A percentile compares a stretch with the other conserved stretches of the same genome.
Evolutionary conservation across 1,140 invertebrate genomes (phyloP).

Genomic region (Cotesia typhae): DNA sequence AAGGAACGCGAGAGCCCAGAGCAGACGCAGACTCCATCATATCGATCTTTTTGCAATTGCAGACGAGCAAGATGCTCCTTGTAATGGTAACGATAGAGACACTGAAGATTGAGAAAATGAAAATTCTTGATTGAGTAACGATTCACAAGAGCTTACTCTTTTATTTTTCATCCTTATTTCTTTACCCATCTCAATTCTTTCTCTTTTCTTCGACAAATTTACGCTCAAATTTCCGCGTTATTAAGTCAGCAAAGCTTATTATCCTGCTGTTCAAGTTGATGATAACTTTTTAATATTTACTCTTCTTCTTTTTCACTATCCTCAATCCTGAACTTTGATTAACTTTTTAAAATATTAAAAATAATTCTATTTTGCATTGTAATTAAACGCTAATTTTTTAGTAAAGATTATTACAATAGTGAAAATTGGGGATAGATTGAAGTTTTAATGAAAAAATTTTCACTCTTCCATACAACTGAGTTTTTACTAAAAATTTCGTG

Average conservation of each 20-base stretch:
- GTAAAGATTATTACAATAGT: too few species aligned
- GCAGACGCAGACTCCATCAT: constrained; percentile 64
- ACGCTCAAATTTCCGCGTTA: constrained; percentile 1
- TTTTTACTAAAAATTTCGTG: too few species aligned
- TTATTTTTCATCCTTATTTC: background rate
- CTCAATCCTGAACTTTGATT: too few species aligned
- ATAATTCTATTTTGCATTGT: too few species aligned
- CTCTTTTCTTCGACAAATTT: constrained; percentile 6
- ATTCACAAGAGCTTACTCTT: background rate
- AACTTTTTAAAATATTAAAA: too few species aligned
- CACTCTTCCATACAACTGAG: too few species aligned
- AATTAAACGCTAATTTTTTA: too few species aligned
- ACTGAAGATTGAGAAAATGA: constrained; percentile 36
- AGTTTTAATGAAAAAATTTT: too few species aligned
- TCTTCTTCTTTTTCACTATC: background rate
- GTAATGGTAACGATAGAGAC: constrained; percentile 27
- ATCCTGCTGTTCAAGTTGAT: constrained; percentile 11
- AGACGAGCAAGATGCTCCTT: constrained; percentile 7
- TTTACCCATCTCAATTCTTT: too few species aligned
- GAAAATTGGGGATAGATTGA: too few species aligned
- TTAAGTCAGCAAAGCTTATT: constrained; percentile 12
- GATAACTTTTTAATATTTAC: background rate
- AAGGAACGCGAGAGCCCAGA: too few species aligned
- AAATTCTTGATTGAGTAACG: constrained; percentile 24
- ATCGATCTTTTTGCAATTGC: constrained; percentile 53